Percentiles rank a stretch among this genome's conserved stretches.
These are phyloP conservation scores for Cotesia congregata DNA, from an alignment of 2,888 invertebrate genomes.

Conservation along the genomic window DNA sequence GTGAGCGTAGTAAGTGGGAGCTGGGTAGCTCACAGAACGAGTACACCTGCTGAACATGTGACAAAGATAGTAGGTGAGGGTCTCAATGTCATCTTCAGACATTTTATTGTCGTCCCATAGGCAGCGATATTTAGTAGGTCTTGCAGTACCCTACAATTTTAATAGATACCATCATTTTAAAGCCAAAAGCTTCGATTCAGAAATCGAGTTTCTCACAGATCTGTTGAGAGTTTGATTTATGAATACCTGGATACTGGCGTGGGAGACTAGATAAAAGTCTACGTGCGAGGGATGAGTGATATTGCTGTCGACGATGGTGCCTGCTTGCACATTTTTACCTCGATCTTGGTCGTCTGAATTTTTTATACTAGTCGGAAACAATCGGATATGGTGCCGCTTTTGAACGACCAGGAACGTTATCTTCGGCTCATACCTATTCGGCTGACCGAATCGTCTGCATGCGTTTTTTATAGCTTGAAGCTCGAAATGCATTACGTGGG, in stretches of 20 bases:
- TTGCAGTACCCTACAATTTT: conserved; percentile 81
- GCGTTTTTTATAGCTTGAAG: conserved; percentile 81
- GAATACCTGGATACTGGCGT: conserved; percentile 70
- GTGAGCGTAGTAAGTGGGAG: conserved; percentile 90
- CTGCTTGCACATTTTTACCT: conserved; percentile 85
- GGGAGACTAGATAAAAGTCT: conserved; percentile 89
- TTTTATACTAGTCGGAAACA: conserved; percentile 69
- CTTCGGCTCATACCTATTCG: conserved; percentile 78
- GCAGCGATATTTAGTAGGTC: conserved; percentile 89
- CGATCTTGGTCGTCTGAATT: conserved; percentile 75
- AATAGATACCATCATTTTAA: not conserved
- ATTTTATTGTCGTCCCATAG: conserved; percentile 84
- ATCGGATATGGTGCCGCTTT: conserved; percentile 94
- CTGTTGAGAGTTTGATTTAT: not conserved
- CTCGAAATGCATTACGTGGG: conserved; percentile 78
- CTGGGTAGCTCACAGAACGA: conserved; percentile 87
- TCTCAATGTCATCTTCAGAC: conserved; percentile 82
- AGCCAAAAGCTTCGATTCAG: not conserved
- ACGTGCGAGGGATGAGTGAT: conserved; percentile 90
- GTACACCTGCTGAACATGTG: conserved; percentile 89
- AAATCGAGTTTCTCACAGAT: not conserved
- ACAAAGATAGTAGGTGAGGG: conserved; percentile 85
- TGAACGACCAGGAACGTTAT: conserved; percentile 95
- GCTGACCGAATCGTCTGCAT: conserved; percentile 73
- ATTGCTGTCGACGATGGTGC: conserved; percentile 87